phyloP scores from a whole-genome alignment of 2,113 vertebrate genomes.

The Mus spicilegus region DNA sequence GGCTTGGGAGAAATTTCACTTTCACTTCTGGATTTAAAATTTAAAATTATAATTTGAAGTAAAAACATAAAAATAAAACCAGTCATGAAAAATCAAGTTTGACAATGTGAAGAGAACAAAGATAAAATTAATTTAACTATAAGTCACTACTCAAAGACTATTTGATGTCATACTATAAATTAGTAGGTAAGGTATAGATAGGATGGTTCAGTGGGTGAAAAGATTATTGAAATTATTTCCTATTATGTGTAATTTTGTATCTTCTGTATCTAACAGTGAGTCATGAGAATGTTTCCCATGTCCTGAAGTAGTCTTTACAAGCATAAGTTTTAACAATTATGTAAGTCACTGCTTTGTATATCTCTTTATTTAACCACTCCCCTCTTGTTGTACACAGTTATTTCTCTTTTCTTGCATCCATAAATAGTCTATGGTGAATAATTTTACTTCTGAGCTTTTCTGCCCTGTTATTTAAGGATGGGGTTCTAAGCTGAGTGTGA shows the following conservation, averaged over 20 bases:
- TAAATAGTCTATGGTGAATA: background rate
- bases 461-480: background rate
- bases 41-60: background rate
- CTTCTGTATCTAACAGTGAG: background rate
- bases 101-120: slow-evolving; percentile 32
- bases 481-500: background rate
- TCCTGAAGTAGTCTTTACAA: slow-evolving; percentile 34
- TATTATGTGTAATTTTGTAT: background rate
- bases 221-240: slow-evolving; percentile 9
- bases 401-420: slow-evolving; percentile 5
- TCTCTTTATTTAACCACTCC: background rate
- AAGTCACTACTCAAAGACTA: background rate
- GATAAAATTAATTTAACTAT: background rate
- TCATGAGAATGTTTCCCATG: background rate
- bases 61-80: slow-evolving; percentile 39
- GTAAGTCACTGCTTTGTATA: background rate
- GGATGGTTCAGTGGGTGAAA: background rate
- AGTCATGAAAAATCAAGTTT: background rate
- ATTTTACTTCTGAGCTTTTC: background rate
- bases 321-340: background rate
- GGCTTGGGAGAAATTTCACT: background rate
- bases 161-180: background rate
- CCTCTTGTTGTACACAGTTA: background rate
- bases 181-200: background rate
- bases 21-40: slow-evolving; percentile 29